A percentile compares a stretch with the other conserved stretches of the same genome.
Evolutionary conservation across 2,113 vertebrate genomes (phyloP).

Genomic region (Bolborhynchus lineola): DNA sequence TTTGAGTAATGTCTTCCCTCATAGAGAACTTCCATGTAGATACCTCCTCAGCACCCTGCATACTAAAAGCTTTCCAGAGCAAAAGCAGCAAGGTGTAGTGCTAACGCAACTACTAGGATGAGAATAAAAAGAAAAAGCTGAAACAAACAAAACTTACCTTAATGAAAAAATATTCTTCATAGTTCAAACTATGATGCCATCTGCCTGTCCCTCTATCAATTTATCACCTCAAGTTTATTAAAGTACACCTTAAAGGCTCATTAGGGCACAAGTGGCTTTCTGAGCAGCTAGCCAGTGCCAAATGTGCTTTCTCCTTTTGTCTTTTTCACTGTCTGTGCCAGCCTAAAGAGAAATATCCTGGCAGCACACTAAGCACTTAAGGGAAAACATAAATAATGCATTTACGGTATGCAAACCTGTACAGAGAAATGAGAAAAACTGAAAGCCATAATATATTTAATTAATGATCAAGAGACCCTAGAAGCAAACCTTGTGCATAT

Average conservation of each 20-base stretch:
- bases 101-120: not conserved
- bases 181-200: not conserved
- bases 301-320: constrained; percentile 5
- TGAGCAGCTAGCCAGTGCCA: not conserved
- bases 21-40: not conserved
- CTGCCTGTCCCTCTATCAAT: not conserved
- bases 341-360: constrained; percentile 48
- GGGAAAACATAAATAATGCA: constrained; percentile 56
- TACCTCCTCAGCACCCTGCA: not conserved
- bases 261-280: not conserved
- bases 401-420: constrained; percentile 49
- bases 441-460: constrained; percentile 63
- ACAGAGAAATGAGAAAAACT: constrained; percentile 47
- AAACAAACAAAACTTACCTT: not conserved
- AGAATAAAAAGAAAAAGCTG: not conserved
- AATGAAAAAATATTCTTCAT: not conserved
- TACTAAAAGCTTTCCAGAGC: not conserved
- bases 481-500: constrained; percentile 16
- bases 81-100: not conserved
- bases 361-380: constrained; percentile 48
- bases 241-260: not conserved
- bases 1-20: not conserved
- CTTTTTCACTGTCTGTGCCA: constrained; percentile 34
- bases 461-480: constrained; percentile 38
- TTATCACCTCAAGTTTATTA: not conserved